These are phyloP conservation scores for Amorpha juglandis DNA, from an alignment of 2,888 invertebrate species.

Conservation along the genomic window DNA sequence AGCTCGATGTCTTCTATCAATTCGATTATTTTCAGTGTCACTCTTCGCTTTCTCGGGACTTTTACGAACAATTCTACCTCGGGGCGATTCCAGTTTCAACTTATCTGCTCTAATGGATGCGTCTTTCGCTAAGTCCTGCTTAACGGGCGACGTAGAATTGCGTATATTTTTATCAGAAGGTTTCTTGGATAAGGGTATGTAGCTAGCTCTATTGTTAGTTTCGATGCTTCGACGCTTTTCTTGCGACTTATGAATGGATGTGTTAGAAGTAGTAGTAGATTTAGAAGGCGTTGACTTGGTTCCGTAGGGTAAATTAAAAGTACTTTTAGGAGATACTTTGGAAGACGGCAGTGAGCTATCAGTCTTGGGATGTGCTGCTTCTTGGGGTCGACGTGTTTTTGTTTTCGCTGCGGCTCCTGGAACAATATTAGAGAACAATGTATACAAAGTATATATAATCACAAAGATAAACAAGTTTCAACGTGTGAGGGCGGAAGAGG, in stretches of 20 bases:
- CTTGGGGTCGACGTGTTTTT: slow-evolving; percentile 68
- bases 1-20: slow-evolving; percentile 77
- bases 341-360: slow-evolving; percentile 79
- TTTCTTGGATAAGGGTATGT: slow-evolving; percentile 76
- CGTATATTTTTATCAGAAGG: slow-evolving; percentile 60
- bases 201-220: slow-evolving; percentile 66
- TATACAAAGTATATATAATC: background rate
- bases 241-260: slow-evolving; percentile 55
- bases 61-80: slow-evolving; percentile 58
- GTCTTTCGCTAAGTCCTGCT: slow-evolving; percentile 66
- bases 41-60: slow-evolving; percentile 76
- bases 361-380: slow-evolving; percentile 74
- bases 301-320: slow-evolving; percentile 69
- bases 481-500: slow-evolving; percentile 61
- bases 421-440: slow-evolving; percentile 57
- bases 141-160: slow-evolving; percentile 67
- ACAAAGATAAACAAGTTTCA: slow-evolving; percentile 34
- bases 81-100: slow-evolving; percentile 62
- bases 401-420: slow-evolving; percentile 71
- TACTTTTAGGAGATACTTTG: slow-evolving; percentile 75
- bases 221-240: slow-evolving; percentile 72
- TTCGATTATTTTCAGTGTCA: slow-evolving; percentile 72
- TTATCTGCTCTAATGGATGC: slow-evolving; percentile 58
- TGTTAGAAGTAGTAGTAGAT: slow-evolving; percentile 53
- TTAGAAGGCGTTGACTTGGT: slow-evolving; percentile 65